A percentile compares a stretch with the other conserved stretches of the same genome.
These are phyloP conservation scores for Harmothoe impar DNA, from an alignment of 2,888 invertebrate genomes.

Conservation along the genomic window DNA sequence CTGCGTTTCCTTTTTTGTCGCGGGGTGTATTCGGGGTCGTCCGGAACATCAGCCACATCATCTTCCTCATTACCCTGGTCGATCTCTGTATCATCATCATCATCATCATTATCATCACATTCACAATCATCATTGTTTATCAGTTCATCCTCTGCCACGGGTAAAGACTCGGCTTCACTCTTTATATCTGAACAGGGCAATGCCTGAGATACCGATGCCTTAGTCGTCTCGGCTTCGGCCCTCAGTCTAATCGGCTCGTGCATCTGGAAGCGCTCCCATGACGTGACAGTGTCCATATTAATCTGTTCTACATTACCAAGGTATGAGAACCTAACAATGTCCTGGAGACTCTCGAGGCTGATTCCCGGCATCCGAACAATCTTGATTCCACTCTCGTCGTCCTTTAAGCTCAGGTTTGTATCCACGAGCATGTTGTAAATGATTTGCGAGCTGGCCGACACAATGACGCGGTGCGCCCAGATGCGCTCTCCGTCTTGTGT, in stretches of 20 bases:
- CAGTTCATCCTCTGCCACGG: neutral
- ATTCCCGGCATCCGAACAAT: neutral
- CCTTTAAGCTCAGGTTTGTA: neutral
- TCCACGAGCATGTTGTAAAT: conserved; percentile 1
- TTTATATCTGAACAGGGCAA: neutral
- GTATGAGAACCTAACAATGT: neutral
- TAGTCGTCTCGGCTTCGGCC: neutral
- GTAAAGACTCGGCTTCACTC: neutral
- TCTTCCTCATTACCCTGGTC: neutral
- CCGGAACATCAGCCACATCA: neutral
- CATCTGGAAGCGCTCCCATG: neutral
- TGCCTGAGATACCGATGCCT: neutral
- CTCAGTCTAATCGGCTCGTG: neutral
- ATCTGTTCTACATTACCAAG: neutral
- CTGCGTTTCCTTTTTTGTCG: neutral
- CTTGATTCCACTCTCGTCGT: neutral
- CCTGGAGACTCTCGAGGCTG: neutral
- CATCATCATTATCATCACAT: neutral
- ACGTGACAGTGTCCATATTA: neutral
- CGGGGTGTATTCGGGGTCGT: too few relatives aligned
- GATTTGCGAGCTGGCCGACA: neutral
- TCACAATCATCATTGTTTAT: neutral
- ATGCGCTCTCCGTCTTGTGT: neutral
- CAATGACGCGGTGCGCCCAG: neutral
- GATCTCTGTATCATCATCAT: neutral